phyloP scores from a whole-genome alignment of 2,888 invertebrate species.

The Cosmia trapezina region DNA sequence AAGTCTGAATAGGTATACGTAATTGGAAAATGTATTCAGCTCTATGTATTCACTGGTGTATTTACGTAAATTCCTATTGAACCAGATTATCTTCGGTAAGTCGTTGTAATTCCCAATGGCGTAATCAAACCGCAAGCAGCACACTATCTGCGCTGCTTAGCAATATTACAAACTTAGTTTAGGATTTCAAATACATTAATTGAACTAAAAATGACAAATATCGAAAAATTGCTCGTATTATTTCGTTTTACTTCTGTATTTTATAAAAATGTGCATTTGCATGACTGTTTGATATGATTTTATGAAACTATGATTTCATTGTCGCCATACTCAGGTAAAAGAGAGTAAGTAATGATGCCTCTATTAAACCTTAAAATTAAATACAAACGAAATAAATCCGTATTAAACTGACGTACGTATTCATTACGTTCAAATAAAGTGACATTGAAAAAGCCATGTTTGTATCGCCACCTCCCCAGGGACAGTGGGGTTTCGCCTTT shows the following conservation, averaged over 20 bases:
- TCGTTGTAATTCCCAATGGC: conserved; percentile 14
- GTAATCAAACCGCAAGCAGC: conserved; percentile 1
- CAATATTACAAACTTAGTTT: neutral
- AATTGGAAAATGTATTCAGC: conserved; percentile 25
- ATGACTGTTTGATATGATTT: neutral
- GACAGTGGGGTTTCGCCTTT: conserved; percentile 80
- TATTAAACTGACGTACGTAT: conserved; percentile 62
- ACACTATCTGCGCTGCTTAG: neutral
- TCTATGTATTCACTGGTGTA: neutral
- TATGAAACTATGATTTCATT: neutral
- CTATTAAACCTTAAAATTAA: conserved; percentile 29
- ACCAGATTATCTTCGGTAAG: conserved; percentile 6
- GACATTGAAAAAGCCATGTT: conserved; percentile 85
- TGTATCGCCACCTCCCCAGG: conserved; percentile 77
- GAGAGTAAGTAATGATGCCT: neutral
- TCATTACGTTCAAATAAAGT: conserved; percentile 82
- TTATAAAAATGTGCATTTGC: neutral
- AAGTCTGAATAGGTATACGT: neutral
- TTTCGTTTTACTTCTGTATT: neutral
- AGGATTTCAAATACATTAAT: neutral
- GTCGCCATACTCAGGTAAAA: too few relatives aligned
- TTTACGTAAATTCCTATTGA: conserved; percentile 1
- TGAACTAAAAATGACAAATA: neutral
- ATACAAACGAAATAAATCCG: conserved; percentile 59
- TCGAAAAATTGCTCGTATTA: neutral